Percentiles rank a stretch among this genome's conserved stretches.
Conservation (phyloP, 2,888 invertebrate species). For the Fragum fragum region DNA sequence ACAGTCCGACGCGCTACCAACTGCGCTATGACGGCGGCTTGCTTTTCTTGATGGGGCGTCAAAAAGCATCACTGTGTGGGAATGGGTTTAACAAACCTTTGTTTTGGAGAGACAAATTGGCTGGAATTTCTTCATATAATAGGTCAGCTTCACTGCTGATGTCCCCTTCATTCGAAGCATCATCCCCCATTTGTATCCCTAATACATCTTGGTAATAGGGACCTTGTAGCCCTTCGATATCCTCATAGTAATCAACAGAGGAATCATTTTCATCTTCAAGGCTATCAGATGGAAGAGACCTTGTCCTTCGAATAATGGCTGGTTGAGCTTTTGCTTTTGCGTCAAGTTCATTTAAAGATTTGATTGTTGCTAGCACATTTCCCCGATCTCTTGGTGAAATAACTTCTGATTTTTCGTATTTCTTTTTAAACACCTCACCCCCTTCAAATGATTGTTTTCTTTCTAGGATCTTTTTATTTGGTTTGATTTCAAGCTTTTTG, state of each 20-base stretch:
- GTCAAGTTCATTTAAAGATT: slow-evolving; percentile 62
- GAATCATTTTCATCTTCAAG: slow-evolving; percentile 55
- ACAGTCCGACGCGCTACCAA: too few relatives aligned
- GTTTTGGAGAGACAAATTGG: slow-evolving; percentile 18
- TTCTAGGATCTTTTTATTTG: slow-evolving; percentile 48
- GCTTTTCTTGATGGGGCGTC: too few relatives aligned
- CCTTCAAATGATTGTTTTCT: slow-evolving; percentile 64
- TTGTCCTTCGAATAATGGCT: slow-evolving; percentile 42
- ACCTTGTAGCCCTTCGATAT: slow-evolving; percentile 34
- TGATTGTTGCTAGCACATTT: slow-evolving; percentile 53
- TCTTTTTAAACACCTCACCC: slow-evolving; percentile 44
- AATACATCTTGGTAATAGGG: slow-evolving; percentile 43
- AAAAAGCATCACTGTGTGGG: too few relatives aligned
- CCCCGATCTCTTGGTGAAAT: slow-evolving; percentile 54
- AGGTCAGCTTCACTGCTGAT: slow-evolving; percentile 67
- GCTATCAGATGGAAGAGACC: slow-evolving; percentile 53
- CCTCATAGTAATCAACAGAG: slow-evolving; percentile 56
- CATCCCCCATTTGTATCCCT: slow-evolving; percentile 40
- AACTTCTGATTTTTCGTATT: slow-evolving; percentile 47
- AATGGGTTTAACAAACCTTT: too few relatives aligned
- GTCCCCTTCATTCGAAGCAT: slow-evolving; percentile 65
- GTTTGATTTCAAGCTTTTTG: slow-evolving; percentile 46
- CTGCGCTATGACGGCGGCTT: too few relatives aligned
- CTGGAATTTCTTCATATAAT: slow-evolving; percentile 63
- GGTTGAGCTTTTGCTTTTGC: slow-evolving; percentile 59